A percentile compares a stretch with the other conserved stretches of the same genome.
These are phyloP conservation scores for Rhadina sibilatrix DNA, from an alignment of 2,113 vertebrate species.

Conservation along the genomic window DNA sequence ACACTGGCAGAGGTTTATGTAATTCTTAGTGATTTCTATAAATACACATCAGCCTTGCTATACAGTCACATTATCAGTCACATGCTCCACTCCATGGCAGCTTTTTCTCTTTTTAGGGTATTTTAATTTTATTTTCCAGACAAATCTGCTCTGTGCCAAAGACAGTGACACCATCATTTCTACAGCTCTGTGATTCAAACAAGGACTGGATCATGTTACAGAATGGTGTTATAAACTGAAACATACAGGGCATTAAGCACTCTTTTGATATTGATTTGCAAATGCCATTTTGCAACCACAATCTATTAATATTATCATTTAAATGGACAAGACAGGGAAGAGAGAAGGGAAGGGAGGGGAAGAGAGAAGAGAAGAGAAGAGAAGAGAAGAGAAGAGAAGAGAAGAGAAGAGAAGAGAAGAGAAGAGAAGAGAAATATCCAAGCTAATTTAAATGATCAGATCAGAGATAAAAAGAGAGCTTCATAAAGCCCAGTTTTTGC, in stretches of 20 bases:
- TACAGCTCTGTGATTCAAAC: not conserved
- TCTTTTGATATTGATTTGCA: not conserved
- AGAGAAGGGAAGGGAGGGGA: fast-evolving
- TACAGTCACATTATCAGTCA: slow-evolving; percentile 2
- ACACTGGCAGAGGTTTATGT: not conserved
- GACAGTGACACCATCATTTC: not conserved
- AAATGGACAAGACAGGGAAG: not conserved
- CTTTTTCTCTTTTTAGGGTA: not conserved
- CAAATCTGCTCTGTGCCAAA: not conserved
- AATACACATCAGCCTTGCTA: not conserved
- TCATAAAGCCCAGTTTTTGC: not conserved
- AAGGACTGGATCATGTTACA: not conserved
- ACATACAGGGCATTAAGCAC: not conserved
- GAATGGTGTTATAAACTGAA: not conserved
- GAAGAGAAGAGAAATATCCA: not conserved
- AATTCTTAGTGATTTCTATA: not conserved
- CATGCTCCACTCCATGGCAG: not conserved
- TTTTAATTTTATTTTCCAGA: slow-evolving; percentile 1
- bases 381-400: not conserved
- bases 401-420: not conserved
- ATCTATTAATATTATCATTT: not conserved
- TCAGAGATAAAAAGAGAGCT: not conserved
- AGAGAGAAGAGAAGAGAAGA: fast-evolving
- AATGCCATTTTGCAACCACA: not conserved
- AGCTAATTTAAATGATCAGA: not conserved